Evolutionary conservation across 2,797 vertebrate species (phyloP).

Genomic region (Phoebastria nigripes): DNA sequence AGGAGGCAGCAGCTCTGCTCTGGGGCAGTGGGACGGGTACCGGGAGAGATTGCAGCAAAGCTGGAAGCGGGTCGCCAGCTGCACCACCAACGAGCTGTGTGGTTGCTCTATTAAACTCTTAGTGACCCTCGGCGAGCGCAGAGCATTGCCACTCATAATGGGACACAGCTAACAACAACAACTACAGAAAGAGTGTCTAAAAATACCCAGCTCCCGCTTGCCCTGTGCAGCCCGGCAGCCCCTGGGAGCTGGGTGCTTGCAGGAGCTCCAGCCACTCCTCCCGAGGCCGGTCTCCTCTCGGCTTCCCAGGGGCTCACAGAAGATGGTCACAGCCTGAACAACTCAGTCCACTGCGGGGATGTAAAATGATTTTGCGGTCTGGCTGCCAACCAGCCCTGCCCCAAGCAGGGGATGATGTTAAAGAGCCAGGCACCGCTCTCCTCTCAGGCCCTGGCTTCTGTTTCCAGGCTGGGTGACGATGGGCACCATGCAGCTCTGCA

Average conservation of each 20-base stretch:
- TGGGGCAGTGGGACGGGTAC: rapidly evolving
- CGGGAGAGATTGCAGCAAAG: background rate
- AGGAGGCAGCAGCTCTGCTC: background rate
- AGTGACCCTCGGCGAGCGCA: background rate
- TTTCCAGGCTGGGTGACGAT: background rate
- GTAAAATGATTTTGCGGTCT: background rate
- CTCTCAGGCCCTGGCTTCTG: background rate
- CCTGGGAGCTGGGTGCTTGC: background rate
- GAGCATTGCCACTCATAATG: slow-evolving; percentile 25
- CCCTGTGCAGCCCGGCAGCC: rapidly evolving
- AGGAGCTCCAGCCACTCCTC: background rate
- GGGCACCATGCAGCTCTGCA: background rate
- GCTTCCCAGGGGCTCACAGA: background rate
- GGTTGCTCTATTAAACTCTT: slow-evolving; percentile 65
- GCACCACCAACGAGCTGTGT: slow-evolving; percentile 6
- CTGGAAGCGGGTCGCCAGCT: background rate
- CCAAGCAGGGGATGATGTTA: background rate
- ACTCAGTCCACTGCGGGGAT: background rate
- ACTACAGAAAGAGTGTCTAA: background rate
- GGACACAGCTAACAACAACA: slow-evolving; percentile 9
- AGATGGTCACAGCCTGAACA: background rate
- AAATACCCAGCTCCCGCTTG: background rate
- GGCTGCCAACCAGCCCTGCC: background rate
- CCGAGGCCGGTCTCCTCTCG: rapidly evolving
- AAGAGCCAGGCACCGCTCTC: background rate